phyloP scores from a whole-genome alignment of 2,888 invertebrate genomes.

The Epiblema foenella region DNA sequence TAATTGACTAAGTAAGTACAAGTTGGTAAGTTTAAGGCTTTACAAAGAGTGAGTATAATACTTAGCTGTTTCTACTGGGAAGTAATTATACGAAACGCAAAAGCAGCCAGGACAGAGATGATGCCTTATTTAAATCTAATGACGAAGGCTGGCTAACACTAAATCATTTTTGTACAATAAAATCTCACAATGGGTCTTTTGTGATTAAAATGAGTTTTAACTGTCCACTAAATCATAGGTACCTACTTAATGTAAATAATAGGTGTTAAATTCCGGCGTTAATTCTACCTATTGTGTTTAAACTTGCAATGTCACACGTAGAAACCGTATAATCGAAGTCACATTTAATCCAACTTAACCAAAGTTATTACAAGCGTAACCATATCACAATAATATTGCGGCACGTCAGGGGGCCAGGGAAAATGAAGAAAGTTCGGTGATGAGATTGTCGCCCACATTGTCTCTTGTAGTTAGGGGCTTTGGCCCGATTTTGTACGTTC shows the following conservation, averaged over 20 bases:
- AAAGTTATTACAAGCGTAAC: conserved; percentile 38
- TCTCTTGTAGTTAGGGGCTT: conserved; percentile 36
- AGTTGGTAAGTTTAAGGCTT: not conserved
- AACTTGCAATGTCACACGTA: not conserved
- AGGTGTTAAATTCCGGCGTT: not conserved
- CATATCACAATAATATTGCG: conserved; percentile 43
- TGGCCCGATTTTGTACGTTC: conserved; percentile 25
- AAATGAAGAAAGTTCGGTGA: conserved; percentile 44
- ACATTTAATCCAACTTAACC: conserved; percentile 38
- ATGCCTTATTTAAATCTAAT: not conserved
- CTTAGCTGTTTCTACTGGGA: not conserved
- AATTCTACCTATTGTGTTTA: not conserved
- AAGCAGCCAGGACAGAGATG: not conserved
- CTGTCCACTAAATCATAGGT: not conserved
- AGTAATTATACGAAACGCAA: not conserved
- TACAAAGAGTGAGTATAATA: not conserved
- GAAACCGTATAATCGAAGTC: conserved; percentile 14
- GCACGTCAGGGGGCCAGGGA: conserved; percentile 33
- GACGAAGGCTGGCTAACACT: not conserved
- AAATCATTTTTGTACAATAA: not conserved
- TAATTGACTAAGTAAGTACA: not conserved
- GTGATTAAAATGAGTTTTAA: not conserved
- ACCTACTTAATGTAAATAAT: too few species aligned
- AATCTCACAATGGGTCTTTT: not conserved
- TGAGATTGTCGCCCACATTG: conserved; percentile 44